phyloP scores from a whole-genome alignment of 2,113 vertebrate species.

The Phalacrocorax pelagicus region DNA sequence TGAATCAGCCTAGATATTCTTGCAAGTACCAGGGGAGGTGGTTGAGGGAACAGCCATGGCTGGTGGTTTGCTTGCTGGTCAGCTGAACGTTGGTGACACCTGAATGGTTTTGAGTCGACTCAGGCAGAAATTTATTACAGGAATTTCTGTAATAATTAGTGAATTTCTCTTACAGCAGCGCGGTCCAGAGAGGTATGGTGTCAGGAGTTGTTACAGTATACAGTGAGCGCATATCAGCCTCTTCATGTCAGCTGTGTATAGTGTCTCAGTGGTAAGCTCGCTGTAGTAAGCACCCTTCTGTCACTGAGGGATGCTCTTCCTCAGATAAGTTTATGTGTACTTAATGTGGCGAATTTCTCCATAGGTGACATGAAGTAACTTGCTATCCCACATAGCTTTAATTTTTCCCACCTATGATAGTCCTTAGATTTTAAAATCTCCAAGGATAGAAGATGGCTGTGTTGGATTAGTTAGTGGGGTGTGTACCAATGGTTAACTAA shows the following conservation, averaged over 20 bases:
- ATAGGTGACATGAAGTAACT: background rate
- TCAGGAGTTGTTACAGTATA: background rate
- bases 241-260: background rate
- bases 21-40: background rate
- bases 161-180: background rate
- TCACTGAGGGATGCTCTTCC: background rate
- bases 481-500: background rate
- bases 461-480: background rate
- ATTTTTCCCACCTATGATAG: background rate
- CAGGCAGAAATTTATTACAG: background rate
- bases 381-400: background rate
- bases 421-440: background rate
- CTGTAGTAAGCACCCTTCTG: background rate
- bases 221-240: fast-evolving
- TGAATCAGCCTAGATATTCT: background rate
- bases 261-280: background rate
- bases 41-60: background rate
- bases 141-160: background rate
- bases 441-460: background rate
- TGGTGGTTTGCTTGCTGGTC: background rate
- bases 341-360: background rate
- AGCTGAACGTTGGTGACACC: background rate
- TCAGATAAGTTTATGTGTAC: background rate
- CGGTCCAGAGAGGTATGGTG: background rate
- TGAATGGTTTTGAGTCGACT: background rate